Evolutionary conservation across 35 echinoderm and acorn worm genomes (phyloP).

Genomic region (Anneissia japonica): DNA sequence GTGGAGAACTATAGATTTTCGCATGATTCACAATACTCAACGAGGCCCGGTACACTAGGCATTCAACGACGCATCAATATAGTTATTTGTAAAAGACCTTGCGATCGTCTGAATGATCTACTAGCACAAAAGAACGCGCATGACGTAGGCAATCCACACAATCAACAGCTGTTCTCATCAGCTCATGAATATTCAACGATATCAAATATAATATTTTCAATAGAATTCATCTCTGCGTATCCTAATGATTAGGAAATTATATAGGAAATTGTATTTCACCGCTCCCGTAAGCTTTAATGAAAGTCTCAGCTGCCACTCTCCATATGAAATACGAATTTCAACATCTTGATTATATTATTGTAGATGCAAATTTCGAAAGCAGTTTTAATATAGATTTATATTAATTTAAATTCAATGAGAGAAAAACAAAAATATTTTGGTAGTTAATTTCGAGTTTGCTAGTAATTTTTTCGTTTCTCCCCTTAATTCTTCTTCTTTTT

Average conservation of each 20-base stretch:
- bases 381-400: too few species aligned
- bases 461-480: too few species aligned
- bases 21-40: neutral
- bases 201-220: slow-evolving; percentile 1
- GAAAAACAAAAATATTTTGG: too few species aligned
- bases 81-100: neutral
- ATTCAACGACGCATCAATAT: neutral
- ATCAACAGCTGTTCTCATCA: neutral
- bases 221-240: neutral
- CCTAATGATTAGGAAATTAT: slow-evolving; percentile 2
- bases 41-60: neutral
- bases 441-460: too few species aligned
- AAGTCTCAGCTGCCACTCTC: neutral
- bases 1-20: neutral
- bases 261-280: neutral
- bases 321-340: neutral
- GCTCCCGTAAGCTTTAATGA: neutral
- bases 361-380: too few species aligned
- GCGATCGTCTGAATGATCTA: neutral
- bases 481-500: too few species aligned
- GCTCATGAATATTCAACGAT: neutral
- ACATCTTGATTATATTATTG: too few species aligned
- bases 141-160: neutral
- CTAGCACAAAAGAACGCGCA: neutral
- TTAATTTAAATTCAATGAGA: too few species aligned